A percentile compares a stretch with the other conserved stretches of the same genome.
Evolutionary conservation across 2,888 invertebrate genomes (phyloP).

Genomic region (Atrina japonica): DNA sequence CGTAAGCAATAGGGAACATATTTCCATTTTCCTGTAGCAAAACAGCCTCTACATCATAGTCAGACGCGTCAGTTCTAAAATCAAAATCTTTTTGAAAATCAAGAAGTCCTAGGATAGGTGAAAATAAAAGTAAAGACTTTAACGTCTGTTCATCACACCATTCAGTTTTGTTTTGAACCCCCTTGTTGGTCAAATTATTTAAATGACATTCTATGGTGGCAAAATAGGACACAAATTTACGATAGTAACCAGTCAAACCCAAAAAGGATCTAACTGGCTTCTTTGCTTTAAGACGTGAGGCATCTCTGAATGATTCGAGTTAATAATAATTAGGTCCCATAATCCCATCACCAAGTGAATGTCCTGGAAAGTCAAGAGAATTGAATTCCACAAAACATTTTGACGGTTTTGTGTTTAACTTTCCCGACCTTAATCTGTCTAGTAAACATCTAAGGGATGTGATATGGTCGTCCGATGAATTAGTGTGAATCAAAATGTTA

Average conservation of each 20-base stretch:
- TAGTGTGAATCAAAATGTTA: constrained; percentile 37
- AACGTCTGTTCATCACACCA: constrained; percentile 41
- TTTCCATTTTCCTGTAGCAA: constrained; percentile 64
- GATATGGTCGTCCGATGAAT: constrained; percentile 37
- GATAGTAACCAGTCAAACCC: constrained; percentile 41
- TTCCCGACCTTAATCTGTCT: constrained; percentile 18
- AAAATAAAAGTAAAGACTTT: constrained; percentile 20
- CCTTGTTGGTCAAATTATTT: constrained; percentile 47
- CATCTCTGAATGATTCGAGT: constrained; percentile 20
- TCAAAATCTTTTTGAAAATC: constrained; percentile 48
- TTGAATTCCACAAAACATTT: constrained; percentile 31
- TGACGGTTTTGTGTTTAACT: no score
- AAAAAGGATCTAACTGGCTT: constrained; percentile 32
- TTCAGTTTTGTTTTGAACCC: constrained; percentile 35
- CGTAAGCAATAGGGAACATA: no score
- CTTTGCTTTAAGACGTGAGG: constrained; percentile 25
- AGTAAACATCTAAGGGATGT: constrained; percentile 25
- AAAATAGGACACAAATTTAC: constrained; percentile 43
- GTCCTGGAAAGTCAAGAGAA: constrained; percentile 29
- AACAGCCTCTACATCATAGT: constrained; percentile 55
- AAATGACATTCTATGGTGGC: constrained; percentile 34
- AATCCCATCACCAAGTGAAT: constrained; percentile 25
- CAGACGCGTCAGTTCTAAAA: constrained; percentile 53
- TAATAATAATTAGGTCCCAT: constrained; percentile 19
- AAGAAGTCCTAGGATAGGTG: constrained; percentile 53